phyloP scores from a whole-genome alignment of 2,113 vertebrate genomes.

The Bos indicus region DNA sequence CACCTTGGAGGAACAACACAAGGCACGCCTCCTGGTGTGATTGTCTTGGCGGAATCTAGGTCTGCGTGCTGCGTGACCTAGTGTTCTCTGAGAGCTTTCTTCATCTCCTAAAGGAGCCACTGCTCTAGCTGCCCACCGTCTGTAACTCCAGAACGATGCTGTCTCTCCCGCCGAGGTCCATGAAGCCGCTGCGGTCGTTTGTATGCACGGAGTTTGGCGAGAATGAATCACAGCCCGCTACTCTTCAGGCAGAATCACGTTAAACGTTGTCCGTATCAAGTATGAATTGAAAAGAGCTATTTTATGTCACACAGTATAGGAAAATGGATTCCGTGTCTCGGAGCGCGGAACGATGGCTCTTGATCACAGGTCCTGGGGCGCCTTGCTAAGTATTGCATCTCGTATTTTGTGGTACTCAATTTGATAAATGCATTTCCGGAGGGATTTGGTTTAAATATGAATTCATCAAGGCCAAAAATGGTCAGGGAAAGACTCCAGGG shows the following conservation, averaged over 20 bases:
- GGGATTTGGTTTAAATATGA: background rate
- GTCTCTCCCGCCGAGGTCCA: background rate
- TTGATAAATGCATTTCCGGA: background rate
- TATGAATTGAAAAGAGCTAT: background rate
- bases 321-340: background rate
- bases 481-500: background rate
- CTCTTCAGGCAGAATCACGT: background rate
- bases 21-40: background rate
- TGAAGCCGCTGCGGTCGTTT: background rate
- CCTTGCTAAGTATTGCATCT: background rate
- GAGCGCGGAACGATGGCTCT: background rate
- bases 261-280: background rate
- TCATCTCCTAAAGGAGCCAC: background rate
- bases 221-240: background rate
- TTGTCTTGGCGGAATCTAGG: background rate
- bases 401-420: constrained; percentile 6
- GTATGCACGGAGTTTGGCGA: accelerated
- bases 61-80: background rate
- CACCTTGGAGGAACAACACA: accelerated
- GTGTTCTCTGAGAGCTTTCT: background rate
- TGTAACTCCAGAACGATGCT: background rate
- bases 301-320: background rate
- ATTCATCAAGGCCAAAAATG: background rate
- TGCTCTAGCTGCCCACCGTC: background rate
- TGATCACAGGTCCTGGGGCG: background rate